Evolutionary conservation across 2,888 invertebrate species (phyloP).

Genomic region (Lochmaea capreae): DNA sequence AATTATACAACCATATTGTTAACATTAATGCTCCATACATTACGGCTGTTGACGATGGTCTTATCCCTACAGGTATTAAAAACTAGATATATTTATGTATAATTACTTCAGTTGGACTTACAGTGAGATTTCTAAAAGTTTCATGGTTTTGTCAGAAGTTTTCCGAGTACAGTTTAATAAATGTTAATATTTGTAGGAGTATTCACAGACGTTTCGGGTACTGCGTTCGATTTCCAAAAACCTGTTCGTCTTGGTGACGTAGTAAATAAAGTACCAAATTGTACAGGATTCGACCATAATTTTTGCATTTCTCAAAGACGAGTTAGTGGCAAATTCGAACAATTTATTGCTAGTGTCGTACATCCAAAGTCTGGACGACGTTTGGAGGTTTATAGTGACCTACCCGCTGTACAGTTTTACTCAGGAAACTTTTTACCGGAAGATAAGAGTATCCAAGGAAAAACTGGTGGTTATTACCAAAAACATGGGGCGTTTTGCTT

Average conservation of each 20-base stretch:
- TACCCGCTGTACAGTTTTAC: slow-evolving; percentile 93
- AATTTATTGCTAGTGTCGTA: slow-evolving; percentile 73
- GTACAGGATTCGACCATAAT: slow-evolving; percentile 84
- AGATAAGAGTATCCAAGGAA: slow-evolving; percentile 49
- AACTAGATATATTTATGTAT: background rate
- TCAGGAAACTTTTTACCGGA: slow-evolving; percentile 83
- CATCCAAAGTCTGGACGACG: slow-evolving; percentile 75
- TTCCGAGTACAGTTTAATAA: background rate
- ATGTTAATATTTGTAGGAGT: slow-evolving; percentile 68
- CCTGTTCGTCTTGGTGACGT: slow-evolving; percentile 74
- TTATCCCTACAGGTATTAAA: slow-evolving; percentile 76
- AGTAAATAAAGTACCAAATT: slow-evolving; percentile 73
- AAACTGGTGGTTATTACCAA: slow-evolving; percentile 49
- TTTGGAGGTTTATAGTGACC: slow-evolving; percentile 81
- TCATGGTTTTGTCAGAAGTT: too few relatives aligned
- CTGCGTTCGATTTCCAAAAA: slow-evolving; percentile 78
- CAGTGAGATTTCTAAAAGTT: too few relatives aligned
- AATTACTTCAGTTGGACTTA: too few relatives aligned
- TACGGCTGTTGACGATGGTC: slow-evolving; percentile 76
- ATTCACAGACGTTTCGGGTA: slow-evolving; percentile 76
- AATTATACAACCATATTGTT: slow-evolving; percentile 76
- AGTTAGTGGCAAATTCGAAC: slow-evolving; percentile 50
- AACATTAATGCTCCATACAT: slow-evolving; percentile 81
- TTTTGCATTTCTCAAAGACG: slow-evolving; percentile 76
- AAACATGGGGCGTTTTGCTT: slow-evolving; percentile 81